Percentiles rank a stretch among this genome's conserved stretches.
Evolutionary conservation across 2,797 vertebrate species (phyloP).

Genomic region (Cossypha niveicapilla): DNA sequence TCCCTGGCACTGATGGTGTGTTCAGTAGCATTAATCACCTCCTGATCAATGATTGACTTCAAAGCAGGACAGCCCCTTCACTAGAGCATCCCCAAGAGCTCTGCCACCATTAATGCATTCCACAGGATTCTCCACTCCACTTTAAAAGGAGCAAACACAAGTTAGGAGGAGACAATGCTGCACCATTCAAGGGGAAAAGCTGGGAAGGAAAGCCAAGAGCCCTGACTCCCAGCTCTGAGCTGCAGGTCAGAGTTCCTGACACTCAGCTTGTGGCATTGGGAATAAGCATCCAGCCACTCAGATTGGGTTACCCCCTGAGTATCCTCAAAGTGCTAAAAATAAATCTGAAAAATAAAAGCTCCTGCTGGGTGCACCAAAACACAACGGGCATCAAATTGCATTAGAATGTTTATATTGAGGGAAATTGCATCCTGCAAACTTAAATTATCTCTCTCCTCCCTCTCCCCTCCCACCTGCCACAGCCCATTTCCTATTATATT

Average conservation of each 20-base stretch:
- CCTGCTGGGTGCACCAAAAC: conserved; percentile 74
- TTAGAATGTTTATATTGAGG: conserved; percentile 93
- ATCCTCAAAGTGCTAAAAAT: conserved; percentile 33
- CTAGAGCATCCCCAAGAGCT: neutral
- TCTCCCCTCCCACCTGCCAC: conserved; percentile 70
- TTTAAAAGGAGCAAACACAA: neutral
- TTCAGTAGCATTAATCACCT: neutral
- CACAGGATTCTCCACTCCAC: neutral
- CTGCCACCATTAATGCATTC: neutral
- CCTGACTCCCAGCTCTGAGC: neutral
- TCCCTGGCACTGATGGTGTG: neutral
- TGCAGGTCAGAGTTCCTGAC: neutral
- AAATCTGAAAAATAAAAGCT: conserved; percentile 54
- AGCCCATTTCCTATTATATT: conserved; percentile 79
- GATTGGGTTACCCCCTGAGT: neutral
- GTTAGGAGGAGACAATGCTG: neutral
- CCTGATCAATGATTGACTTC: neutral
- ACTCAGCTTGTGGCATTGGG: neutral
- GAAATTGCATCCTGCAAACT: conserved; percentile 94
- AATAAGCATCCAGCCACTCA: neutral
- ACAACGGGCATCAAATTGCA: conserved; percentile 88
- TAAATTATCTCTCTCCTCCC: conserved; percentile 77
- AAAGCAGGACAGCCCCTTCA: neutral
- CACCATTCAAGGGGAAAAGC: neutral
- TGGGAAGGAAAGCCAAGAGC: neutral